phyloP scores from a whole-genome alignment of 2,113 vertebrate species.

The Hippopotamus amphibius region DNA sequence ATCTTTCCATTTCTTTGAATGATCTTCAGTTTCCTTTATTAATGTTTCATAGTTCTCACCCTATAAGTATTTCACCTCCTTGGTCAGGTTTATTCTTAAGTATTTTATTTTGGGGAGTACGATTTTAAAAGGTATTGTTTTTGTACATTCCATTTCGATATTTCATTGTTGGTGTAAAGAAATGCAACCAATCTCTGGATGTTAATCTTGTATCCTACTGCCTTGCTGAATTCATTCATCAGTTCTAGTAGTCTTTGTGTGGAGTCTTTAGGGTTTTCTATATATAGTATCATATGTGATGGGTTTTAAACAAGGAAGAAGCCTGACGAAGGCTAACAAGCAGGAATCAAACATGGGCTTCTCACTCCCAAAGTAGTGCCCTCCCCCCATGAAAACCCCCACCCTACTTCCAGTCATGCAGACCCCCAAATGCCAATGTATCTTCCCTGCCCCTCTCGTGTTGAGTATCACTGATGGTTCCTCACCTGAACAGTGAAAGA shows the following conservation, averaged over 20 bases:
- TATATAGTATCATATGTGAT: neutral
- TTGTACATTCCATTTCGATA: neutral
- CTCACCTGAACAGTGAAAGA: neutral
- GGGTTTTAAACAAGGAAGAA: neutral
- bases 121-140: neutral
- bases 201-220: neutral
- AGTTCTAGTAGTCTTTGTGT: neutral
- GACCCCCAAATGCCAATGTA: neutral
- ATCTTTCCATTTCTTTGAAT: neutral
- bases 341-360: neutral
- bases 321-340: neutral
- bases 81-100: neutral
- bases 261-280: neutral
- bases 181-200: neutral
- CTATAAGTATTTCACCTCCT: neutral
- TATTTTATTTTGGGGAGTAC: neutral
- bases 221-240: neutral
- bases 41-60: neutral
- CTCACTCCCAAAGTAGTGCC: neutral
- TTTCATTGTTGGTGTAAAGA: neutral
- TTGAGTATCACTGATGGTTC: rapidly evolving
- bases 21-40: neutral
- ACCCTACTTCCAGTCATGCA: rapidly evolving
- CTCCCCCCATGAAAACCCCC: rapidly evolving
- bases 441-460: neutral